phyloP scores from a whole-genome alignment of 2,797 vertebrate genomes.

The Morus bassanus region DNA sequence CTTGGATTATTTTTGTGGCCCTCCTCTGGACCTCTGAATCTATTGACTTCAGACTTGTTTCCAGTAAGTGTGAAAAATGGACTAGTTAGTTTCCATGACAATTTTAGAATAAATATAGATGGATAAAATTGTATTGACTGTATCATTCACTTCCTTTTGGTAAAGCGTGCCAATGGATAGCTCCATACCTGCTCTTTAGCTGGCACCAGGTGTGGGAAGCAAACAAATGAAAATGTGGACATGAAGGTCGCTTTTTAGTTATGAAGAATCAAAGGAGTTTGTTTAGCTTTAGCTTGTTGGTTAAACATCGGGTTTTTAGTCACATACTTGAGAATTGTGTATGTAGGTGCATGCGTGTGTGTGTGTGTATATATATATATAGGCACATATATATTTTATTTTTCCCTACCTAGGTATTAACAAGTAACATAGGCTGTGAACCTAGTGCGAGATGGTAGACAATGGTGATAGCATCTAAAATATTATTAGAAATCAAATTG shows the following conservation, averaged over 20 bases:
- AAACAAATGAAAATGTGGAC: constrained; percentile 70
- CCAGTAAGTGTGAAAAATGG: neutral
- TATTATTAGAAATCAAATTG: constrained; percentile 36
- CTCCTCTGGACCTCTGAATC: neutral
- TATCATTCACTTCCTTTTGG: neutral
- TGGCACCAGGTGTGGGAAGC: constrained; percentile 78
- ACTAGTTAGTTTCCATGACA: constrained; percentile 60
- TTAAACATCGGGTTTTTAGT: constrained; percentile 41
- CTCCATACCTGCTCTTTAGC: constrained; percentile 78
- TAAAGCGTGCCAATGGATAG: constrained; percentile 55
- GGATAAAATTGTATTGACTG: constrained; percentile 32
- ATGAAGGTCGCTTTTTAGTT: constrained; percentile 63
- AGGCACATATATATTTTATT: neutral
- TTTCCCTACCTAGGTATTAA: neutral
- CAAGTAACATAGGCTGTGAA: neutral
- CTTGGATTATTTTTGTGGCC: too few species aligned
- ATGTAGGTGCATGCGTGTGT: neutral
- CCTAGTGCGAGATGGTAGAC: neutral
- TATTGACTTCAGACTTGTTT: neutral
- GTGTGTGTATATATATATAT: neutral
- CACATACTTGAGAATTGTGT: constrained; percentile 72
- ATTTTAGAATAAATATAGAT: constrained; percentile 28
- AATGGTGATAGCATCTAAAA: constrained; percentile 3
- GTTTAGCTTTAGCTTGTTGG: constrained; percentile 71
- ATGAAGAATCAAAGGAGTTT: constrained; percentile 29